Percentiles rank a stretch among this genome's conserved stretches.
Conservation (phyloP, 37 sponge, comb jelly and placozoan species). For the Trichoplax adhaerens region DNA sequence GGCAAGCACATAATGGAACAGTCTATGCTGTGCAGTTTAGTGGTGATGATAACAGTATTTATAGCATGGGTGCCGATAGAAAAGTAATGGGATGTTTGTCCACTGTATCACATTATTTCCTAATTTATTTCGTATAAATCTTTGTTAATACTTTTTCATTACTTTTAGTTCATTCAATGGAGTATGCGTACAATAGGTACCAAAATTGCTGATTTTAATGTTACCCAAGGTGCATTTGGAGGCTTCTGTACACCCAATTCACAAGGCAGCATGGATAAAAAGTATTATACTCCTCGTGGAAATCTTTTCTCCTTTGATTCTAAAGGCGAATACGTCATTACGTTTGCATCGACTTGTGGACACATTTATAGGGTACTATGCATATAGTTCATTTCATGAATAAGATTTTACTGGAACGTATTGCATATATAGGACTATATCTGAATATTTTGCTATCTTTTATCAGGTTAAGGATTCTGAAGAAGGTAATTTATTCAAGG, state of each 20-base stretch:
- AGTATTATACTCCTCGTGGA: conserved; percentile 15
- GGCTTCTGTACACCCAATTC: conserved; percentile 13
- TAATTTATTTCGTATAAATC: background rate
- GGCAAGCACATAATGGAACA: conserved; percentile 67
- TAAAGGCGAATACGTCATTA: conserved; percentile 52
- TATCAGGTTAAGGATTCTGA: conserved; percentile 1
- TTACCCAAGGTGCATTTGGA: background rate
- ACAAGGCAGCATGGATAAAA: conserved; percentile 9
- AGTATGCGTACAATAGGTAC: conserved; percentile 39
- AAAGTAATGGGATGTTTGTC: conserved; percentile 6
- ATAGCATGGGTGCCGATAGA: conserved; percentile 48
- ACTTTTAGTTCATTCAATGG: conserved; percentile 34
- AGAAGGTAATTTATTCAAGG: conserved; percentile 14
- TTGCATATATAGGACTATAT: background rate
- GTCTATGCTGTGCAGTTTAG: conserved; percentile 74
- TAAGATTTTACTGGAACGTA: background rate
- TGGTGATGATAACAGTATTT: conserved; percentile 78
- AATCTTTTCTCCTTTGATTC: conserved; percentile 58
- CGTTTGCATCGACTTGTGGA: conserved; percentile 20
- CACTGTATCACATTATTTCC: background rate
- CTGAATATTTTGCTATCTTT: background rate
- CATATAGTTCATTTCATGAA: background rate
- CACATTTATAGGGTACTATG: conserved; percentile 4
- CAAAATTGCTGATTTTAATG: background rate
- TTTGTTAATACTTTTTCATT: conserved; percentile 14